Base-by-base conservation (phyloP, 2,888 invertebrate genomes). In the Dicycla oo region DNA sequence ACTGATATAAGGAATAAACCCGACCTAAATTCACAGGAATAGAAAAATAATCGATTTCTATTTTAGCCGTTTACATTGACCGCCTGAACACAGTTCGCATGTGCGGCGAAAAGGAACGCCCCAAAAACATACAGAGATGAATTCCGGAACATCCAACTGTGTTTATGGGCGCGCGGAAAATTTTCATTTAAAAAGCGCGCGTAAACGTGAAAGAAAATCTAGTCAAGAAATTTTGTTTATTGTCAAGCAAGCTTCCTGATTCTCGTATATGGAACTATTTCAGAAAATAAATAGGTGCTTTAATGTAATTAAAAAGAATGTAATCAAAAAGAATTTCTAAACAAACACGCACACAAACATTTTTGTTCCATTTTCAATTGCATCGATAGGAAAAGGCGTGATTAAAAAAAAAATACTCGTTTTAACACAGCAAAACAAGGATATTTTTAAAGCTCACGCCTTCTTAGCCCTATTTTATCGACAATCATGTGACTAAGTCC, bases 31-130 rank as follows among this genome's bases (percentile, higher is more conserved):
- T 91, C 86, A 91, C 92, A 77, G 86, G 88, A 92, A 93, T 89
- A 93, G 91, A 89, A 90, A 88, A 88, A 88, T 87, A 88, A 94
- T 94, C 93, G 93, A 94, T 94, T 93, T 93, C 91, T 91, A 92
- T 94, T 92, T 91, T 88, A 89, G 88, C 91, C 83, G 87, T 88
- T 85, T 87, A 88, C 89, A 89, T 86, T 78, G 78, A 80, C 83
- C 86, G 87, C 87, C 86, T 86, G 89, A 88, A 80, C 81, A 71
- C 85, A 90, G 90, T 82, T 79, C 94, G 94, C 94, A 95, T 94
- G 94, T 93, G 94, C 94, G 93, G 88, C 88, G 84, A 26, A 84
- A 84, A 88, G 89, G 88, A 89, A 89, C 91, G 91, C 91, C 91
- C 91, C 81, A 79, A 84, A 87, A 86, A 82, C 66, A 71, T 18